Conservation (phyloP, 2,888 invertebrate species). For the Craniophora ligustri region DNA sequence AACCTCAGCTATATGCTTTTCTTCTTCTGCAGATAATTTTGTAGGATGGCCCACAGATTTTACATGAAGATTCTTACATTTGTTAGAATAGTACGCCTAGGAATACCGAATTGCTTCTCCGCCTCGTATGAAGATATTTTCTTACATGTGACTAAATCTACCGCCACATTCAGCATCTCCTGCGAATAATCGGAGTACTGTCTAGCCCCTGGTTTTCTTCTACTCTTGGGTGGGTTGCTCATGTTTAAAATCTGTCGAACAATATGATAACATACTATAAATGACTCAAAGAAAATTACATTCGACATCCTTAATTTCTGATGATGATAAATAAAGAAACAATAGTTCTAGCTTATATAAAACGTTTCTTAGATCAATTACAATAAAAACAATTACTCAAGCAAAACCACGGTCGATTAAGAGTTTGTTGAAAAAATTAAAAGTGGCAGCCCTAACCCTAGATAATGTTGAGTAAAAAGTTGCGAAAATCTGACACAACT, state of each 20-base stretch:
- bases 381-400: conserved; percentile 2
- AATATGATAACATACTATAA: background rate
- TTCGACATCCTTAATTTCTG: conserved; percentile 4
- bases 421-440: conserved; percentile 5
- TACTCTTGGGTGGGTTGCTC: conserved; percentile 3
- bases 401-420: background rate
- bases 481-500: no score
- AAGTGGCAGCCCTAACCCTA: conserved; percentile 13
- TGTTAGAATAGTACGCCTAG: conserved; percentile 30
- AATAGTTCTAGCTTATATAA: no score
- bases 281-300: no score
- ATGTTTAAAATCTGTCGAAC: conserved; percentile 16
- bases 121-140: conserved; percentile 34
- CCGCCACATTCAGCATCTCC: conserved; percentile 33
- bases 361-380: conserved; percentile 1
- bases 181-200: conserved; percentile 34
- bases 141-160: conserved; percentile 22
- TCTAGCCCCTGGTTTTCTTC: conserved; percentile 24
- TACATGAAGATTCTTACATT: conserved; percentile 8
- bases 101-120: conserved; percentile 28
- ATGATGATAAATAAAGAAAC: conserved; percentile 4
- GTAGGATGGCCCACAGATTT: no score
- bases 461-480: no score
- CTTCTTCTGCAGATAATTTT: no score
- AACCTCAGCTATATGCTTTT: conserved; percentile 21